A percentile compares a stretch with the other conserved stretches of the same genome.
These are phyloP conservation scores for Psittacula echo DNA, from an alignment of 2,797 vertebrate genomes.

Conservation along the genomic window DNA sequence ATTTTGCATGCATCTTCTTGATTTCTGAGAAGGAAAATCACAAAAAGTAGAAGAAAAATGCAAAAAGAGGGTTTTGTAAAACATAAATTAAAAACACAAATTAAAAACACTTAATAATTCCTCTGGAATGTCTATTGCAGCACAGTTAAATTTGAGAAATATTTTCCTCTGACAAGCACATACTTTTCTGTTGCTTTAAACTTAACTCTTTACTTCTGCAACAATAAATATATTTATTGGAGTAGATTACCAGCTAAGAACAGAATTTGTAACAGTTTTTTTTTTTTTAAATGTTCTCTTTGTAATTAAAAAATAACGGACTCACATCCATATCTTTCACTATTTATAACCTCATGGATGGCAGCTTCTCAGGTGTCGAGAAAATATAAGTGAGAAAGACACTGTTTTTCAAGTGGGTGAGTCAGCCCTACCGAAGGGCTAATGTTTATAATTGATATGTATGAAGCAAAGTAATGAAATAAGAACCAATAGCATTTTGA, in stretches of 20 bases:
- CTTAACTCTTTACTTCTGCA: not conserved
- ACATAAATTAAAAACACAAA: not conserved
- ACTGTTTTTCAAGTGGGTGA: not conserved
- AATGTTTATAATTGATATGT: not conserved
- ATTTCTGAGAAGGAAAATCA: not conserved
- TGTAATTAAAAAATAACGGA: not conserved
- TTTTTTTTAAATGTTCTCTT: not conserved
- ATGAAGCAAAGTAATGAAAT: conserved; percentile 22
- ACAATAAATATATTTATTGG: not conserved
- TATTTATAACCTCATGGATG: not conserved
- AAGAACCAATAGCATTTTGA: not conserved
- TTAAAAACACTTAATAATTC: not conserved
- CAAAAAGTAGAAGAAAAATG: not conserved
- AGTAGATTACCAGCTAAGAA: not conserved
- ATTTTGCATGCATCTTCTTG: not conserved
- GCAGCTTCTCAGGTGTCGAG: not conserved
- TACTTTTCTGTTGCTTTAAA: not conserved
- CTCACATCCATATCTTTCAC: not conserved
- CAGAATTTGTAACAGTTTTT: not conserved
- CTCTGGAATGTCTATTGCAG: not conserved
- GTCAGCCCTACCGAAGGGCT: not conserved
- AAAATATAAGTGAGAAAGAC: not conserved
- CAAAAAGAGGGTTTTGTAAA: not conserved
- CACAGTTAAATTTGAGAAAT: not conserved
- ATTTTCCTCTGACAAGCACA: not conserved